Percentiles rank a stretch among this genome's conserved stretches.
phyloP scores from a whole-genome alignment of 2,888 invertebrate genomes.

The Theretra japonica region DNA sequence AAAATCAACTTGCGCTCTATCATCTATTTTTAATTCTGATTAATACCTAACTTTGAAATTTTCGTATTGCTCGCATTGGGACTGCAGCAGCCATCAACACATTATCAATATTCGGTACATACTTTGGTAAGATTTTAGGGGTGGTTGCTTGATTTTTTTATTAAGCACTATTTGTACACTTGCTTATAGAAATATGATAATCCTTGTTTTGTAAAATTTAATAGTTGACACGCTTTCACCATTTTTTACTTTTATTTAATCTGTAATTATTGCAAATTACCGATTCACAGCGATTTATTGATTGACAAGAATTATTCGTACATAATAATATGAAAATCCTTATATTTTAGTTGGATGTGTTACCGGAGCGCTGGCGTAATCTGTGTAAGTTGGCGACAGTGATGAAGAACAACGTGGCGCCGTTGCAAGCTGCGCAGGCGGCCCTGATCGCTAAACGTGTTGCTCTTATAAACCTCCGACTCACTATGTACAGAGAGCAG shows the following conservation, averaged over 20 bases:
- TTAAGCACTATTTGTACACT: not conserved
- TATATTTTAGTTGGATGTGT: slow-evolving; percentile 84
- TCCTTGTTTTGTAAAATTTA: not conserved
- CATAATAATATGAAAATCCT: no score
- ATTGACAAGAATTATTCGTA: no score
- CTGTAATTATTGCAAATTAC: no score
- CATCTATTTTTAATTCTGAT: not conserved
- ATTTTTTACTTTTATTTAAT: no score
- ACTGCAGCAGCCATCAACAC: slow-evolving; percentile 47
- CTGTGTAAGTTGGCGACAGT: slow-evolving; percentile 93
- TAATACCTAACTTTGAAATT: slow-evolving; percentile 21
- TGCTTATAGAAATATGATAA: not conserved
- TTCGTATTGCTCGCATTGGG: slow-evolving; percentile 45
- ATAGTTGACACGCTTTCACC: not conserved
- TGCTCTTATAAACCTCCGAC: slow-evolving; percentile 90
- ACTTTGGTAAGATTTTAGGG: slow-evolving; percentile 68
- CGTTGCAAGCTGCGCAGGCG: slow-evolving; percentile 95
- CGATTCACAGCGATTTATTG: no score
- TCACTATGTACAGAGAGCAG: slow-evolving; percentile 90
- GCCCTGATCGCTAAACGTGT: slow-evolving; percentile 93
- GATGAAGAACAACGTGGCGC: slow-evolving; percentile 93
- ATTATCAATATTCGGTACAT: slow-evolving; percentile 69
- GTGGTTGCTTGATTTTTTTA: not conserved
- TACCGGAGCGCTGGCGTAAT: slow-evolving; percentile 95
- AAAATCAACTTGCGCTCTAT: not conserved